Evolutionary conservation across 2,113 vertebrate genomes (phyloP), one percentile per base, ranked within the genome.

Genomic region (Embiotoca jacksoni): DNA sequence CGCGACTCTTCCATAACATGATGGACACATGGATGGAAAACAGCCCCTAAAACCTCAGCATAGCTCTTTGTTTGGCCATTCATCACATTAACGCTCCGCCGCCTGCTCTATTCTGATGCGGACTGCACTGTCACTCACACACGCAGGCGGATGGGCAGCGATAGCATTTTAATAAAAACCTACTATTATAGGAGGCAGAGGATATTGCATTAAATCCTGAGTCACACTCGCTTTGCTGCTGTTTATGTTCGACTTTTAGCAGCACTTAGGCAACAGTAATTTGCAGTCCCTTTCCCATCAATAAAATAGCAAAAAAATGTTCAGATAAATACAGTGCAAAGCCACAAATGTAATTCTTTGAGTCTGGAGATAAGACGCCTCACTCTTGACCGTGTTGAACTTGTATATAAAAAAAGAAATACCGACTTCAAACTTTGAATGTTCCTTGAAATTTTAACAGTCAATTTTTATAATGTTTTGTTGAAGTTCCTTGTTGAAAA

Each of bases 141-240:
- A 50, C 53, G 54, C 72, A 71, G 58, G 47, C 10, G 2, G 41
- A 71, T 75, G 61, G 49, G 11, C 16, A 59, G 63, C 14, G 49
- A 77, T 61, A 73, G 57, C 81, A 62, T 90, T 85, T 82, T 32
- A 88, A 88, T 82, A 75, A 83, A 84, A 74, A 37, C 56, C 37
- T n/a, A 11, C 39, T 32, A 66, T 72, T 80, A 62, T 58, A 10
- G 39, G 36, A 74, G 67, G 30, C 61, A 31, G 33, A 54, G 58
- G 52, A 70, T 71, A 68, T 72, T 74, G 37, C 36, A 39, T 47
- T 69, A 65, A 82, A 68, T 66, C 63, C 64, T 63, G 50, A 55
- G 59, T 78, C 58, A 60, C 66, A 41, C 35, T 67, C 31, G 57
- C 16, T n/a, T 39, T 82, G 46, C 78, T 50, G 32, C 31, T 71